Evolutionary conservation across 2,113 vertebrate genomes (phyloP), one percentile per base, ranked within the genome.

Genomic region (Eurypyga helias): DNA sequence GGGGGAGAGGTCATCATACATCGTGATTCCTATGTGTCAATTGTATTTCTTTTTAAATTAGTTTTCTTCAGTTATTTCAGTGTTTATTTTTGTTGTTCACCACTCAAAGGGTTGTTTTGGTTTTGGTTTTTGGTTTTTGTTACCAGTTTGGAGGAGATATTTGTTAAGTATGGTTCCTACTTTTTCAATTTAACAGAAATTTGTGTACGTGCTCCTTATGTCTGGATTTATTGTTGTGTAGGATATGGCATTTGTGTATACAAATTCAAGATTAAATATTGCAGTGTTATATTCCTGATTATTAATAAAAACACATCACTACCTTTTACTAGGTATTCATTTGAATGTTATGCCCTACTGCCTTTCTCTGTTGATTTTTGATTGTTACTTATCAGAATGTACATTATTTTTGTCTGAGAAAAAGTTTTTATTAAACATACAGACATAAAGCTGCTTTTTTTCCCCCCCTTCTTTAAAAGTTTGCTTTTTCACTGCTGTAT

Each of bases 381-480:
- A 97, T 93, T 95, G 90, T 91, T 71, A 76, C 73, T 87, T 92
- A 87, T 10, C 62, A 80, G 88, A 93, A 95, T 96, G 89, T 93
- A 96, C 64, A 81, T 86, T 1, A 72, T 78, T 89, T 94, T 81
- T 79, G 69, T 92, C 61, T 36, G 89, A 69, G 83, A 90, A 38
- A 71, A 87, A 89, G 48, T 46, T 96, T 95, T 93, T 87, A 77
- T 93, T 77, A 80, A 93, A 71, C 9, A 76, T 76, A 13, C 2
- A 79, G n/a, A 76, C 64, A 60, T 62, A 92, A 69, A 81, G 10
- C 41, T 45, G 41, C 41, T 34, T 58, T 23, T 52, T 19, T 20
- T 23, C 4, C 17, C 2, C 6, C 2, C 10, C 34, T 70, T 2
- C 75, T 79, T 92, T 48, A 72, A 84, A 87, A 89, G 13, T 84